phyloP scores from a whole-genome alignment of 1,140 invertebrate genomes.

The Colletes latitarsis region DNA sequence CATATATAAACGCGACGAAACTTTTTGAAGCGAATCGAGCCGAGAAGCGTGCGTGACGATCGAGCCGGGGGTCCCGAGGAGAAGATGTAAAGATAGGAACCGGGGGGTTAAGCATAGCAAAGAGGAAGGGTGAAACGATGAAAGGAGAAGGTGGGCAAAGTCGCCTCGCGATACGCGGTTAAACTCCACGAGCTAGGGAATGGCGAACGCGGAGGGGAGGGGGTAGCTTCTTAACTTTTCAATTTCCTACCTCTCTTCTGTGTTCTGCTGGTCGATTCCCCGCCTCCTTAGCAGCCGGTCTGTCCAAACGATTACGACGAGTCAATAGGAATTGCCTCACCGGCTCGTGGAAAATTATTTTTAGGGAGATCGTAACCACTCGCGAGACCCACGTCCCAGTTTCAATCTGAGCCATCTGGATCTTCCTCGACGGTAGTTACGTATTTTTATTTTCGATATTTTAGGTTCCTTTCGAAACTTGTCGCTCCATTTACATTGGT shows the following conservation, averaged over 20 bases:
- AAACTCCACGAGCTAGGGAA: constrained; percentile 49
- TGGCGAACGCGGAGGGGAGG: background rate
- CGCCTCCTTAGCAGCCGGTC: constrained; percentile 3
- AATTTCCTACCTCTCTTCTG: constrained; percentile 60
- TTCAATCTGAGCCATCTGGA: too few species aligned
- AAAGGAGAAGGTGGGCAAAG: constrained; percentile 42
- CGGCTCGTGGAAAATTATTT: constrained; percentile 49
- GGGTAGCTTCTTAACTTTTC: constrained; percentile 66
- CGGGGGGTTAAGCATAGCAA: background rate
- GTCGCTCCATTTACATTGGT: too few species aligned
- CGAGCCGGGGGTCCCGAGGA: background rate
- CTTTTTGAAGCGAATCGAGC: constrained; percentile 12
- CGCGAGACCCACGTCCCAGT: background rate
- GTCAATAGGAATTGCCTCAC: constrained; percentile 48
- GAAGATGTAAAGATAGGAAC: constrained; percentile 10
- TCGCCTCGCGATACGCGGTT: constrained; percentile 58
- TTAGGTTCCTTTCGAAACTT: too few species aligned
- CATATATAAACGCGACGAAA: constrained; percentile 12
- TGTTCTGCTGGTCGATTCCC: constrained; percentile 11
- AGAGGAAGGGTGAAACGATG: constrained; percentile 10
- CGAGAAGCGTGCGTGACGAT: constrained; percentile 37
- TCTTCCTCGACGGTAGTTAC: too few species aligned
- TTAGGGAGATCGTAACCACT: constrained; percentile 46
- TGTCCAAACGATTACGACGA: constrained; percentile 43
- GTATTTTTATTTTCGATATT: too few species aligned